Base-by-base conservation (phyloP, 2,797 vertebrate species). In the Botia almorhae region DNA sequence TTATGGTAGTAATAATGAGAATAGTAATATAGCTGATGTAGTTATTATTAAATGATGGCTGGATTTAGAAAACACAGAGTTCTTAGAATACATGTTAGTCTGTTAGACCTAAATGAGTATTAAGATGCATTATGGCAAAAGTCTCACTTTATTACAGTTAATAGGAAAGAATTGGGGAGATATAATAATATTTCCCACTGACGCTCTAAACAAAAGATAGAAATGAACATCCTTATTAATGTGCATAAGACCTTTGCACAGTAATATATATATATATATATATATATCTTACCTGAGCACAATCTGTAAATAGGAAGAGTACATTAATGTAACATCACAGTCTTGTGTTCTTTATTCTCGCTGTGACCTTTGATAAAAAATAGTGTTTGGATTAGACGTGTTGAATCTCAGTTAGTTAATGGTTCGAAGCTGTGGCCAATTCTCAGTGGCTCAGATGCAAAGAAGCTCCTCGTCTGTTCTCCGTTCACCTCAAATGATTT, bases 391-490 rank as follows among this genome's bases (percentile, higher is more conserved):
- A 53, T 60, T 8, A 81, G 51, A 48, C 3, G 7, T 64, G 29
- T 39, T 72, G 48, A 29, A 63, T 51, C 29, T 76, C 64, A 70
- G 4, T 68, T 29, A 70, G 74, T 69, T 76, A 70, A 63, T 69
- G 46, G 29, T 69, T 75, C 17, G 55, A 55, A 53, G 69, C 33
- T n/a, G 10, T 72, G 60, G 48, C 58, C 63, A 78, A 63, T 29
- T 71, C 26, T 63, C 67, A 23, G 58, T 46, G 29, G 46, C 21
- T 71, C 60, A 1, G 16, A 65, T 50, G 39, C 50, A 71, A 73
- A 73, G 33, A 65, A n/a, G 65, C 50, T 65, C 14, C 6, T 7
- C 12, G 69, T 26, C 33, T 64, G 29, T 72, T 72, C n/a, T 72
- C 16, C 23, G 4, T 67, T 71, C 53, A 68, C 64, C 55, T 46